Evolutionary conservation across 2,797 vertebrate species (phyloP).

Genomic region (Pipistrellus nathusii): DNA sequence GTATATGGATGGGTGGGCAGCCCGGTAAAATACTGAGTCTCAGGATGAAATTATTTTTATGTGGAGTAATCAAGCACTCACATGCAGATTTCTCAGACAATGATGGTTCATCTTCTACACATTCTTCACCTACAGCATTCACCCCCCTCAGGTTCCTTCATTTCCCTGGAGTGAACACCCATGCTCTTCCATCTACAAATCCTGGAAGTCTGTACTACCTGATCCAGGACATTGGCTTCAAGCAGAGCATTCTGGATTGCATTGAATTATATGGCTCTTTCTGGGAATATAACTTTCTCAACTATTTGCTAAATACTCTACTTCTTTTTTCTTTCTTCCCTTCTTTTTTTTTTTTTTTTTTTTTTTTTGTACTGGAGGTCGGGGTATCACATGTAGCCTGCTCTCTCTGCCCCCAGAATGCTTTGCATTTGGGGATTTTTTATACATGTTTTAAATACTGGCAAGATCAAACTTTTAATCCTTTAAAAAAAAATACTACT

Average conservation of each 20-base stretch:
- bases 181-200: background rate
- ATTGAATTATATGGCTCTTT: constrained; percentile 57
- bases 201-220: constrained; percentile 44
- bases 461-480: background rate
- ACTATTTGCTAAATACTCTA: constrained; percentile 31
- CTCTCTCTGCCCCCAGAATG: background rate
- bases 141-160: background rate
- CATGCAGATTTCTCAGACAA: background rate
- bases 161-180: constrained; percentile 4
- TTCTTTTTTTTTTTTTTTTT: background rate
- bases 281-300: constrained; percentile 59
- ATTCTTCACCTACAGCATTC: background rate
- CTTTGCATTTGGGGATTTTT: background rate
- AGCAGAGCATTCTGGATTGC: constrained; percentile 40
- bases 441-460: background rate
- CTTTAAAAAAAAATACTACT: background rate
- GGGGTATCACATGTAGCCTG: background rate
- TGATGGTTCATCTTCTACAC: background rate
- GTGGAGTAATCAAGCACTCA: background rate
- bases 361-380: background rate
- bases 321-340: background rate
- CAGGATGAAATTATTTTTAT: background rate
- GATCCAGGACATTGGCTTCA: constrained; percentile 51
- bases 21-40: background rate
- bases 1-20: background rate